phyloP scores from a whole-genome alignment of 2,113 vertebrate species.

The Oophaga pumilio region DNA sequence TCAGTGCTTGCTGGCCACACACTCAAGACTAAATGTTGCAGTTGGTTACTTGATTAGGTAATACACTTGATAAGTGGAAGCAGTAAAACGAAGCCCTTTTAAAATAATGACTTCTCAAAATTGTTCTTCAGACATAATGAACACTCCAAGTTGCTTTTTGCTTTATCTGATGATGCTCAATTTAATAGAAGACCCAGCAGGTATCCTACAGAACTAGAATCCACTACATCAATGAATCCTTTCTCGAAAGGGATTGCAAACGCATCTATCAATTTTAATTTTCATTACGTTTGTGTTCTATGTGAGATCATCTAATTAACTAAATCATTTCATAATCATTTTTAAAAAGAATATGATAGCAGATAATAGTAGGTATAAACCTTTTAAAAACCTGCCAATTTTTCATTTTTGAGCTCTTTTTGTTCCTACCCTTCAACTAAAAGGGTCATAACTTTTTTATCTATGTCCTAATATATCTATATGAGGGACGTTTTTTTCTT shows the following conservation, averaged over 20 bases:
- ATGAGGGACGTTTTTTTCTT: too few relatives aligned
- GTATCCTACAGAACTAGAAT: slow-evolving; percentile 3
- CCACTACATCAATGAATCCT: neutral
- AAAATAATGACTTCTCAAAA: slow-evolving; percentile 22
- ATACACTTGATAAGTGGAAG: slow-evolving; percentile 1
- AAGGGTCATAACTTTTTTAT: too few relatives aligned
- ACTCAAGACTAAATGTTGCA: slow-evolving; percentile 2
- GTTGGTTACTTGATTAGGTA: slow-evolving; percentile 3
- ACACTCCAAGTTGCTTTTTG: neutral
- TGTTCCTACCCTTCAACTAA: too few relatives aligned
- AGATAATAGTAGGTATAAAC: too few relatives aligned
- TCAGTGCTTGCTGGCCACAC: neutral
- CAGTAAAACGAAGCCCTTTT: slow-evolving; percentile 10
- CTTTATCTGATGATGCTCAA: neutral
- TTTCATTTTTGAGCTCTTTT: too few relatives aligned
- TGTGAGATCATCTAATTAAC: neutral
- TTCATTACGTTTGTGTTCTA: neutral
- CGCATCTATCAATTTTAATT: neutral
- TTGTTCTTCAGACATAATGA: slow-evolving; percentile 6
- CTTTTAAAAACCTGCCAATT: too few relatives aligned
- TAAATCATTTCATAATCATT: neutral
- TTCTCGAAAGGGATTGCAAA: neutral
- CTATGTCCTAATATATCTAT: too few relatives aligned
- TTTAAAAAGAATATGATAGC: neutral
- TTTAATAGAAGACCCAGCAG: neutral